Percentiles rank a stretch among this genome's conserved stretches.
Evolutionary conservation across 2,113 vertebrate genomes (phyloP).

Genomic region (Laticauda colubrina): DNA sequence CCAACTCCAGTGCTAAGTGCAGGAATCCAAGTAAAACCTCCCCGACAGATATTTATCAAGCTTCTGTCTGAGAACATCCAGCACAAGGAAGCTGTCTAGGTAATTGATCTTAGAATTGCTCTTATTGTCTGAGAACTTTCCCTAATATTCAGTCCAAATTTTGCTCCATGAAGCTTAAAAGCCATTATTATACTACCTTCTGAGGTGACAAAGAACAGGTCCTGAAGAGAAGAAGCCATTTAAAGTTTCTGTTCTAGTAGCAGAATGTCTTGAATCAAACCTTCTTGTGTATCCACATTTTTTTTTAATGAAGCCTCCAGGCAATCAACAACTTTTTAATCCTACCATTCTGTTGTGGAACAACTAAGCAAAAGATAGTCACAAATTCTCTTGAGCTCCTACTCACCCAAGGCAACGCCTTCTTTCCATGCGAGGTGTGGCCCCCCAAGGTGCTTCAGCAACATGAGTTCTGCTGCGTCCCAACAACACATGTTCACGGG

Average conservation of each 20-base stretch:
- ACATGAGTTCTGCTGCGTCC: slow-evolving; percentile 66
- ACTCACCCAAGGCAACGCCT: slow-evolving; percentile 66
- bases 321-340: not conserved
- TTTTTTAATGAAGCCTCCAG: not conserved
- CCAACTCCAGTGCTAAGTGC: not conserved
- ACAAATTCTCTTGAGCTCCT: not conserved
- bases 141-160: not conserved
- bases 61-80: not conserved
- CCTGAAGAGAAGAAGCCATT: not conserved
- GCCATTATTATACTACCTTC: not conserved
- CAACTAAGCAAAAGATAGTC: not conserved
- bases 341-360: not conserved
- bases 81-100: not conserved
- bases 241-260: not conserved
- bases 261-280: not conserved
- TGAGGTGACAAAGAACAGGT: not conserved
- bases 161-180: not conserved
- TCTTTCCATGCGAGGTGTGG: slow-evolving; percentile 63
- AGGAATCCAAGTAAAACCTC: not conserved
- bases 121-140: not conserved
- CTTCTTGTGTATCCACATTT: not conserved
- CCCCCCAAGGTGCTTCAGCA: slow-evolving; percentile 68
- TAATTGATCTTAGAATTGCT: not conserved
- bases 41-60: not conserved
- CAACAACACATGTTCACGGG: slow-evolving; percentile 84